Evolutionary conservation across 2,797 vertebrate species (phyloP).

Genomic region (Chiroxiphia lanceolata): DNA sequence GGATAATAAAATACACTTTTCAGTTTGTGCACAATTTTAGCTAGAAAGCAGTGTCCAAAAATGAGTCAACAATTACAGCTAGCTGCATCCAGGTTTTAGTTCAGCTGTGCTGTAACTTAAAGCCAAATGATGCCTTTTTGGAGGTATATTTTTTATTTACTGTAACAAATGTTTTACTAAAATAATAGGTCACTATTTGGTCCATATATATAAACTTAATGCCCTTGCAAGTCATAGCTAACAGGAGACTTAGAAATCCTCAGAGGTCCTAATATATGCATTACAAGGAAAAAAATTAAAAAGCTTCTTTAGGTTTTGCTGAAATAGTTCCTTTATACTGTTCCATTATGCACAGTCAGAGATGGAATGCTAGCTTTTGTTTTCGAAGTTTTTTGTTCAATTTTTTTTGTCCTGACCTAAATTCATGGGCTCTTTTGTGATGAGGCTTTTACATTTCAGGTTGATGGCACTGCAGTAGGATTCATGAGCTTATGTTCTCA

Average conservation of each 20-base stretch:
- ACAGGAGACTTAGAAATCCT: background rate
- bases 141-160: background rate
- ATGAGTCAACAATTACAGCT: background rate
- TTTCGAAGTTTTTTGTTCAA: background rate
- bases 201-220: background rate
- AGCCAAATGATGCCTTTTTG: background rate
- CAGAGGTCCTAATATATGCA: background rate
- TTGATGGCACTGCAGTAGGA: slow-evolving; percentile 77
- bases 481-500: slow-evolving; percentile 83
- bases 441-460: slow-evolving; percentile 74
- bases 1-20: background rate
- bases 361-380: background rate
- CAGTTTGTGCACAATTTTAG: background rate
- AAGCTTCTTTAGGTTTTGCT: background rate
- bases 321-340: background rate
- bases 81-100: background rate
- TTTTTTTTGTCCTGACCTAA: background rate
- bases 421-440: background rate
- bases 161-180: background rate
- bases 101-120: background rate
- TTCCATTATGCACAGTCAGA: background rate
- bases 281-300: background rate
- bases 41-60: background rate
- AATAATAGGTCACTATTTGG: background rate
- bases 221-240: background rate